A percentile compares a stretch with the other conserved stretches of the same genome.
phyloP scores from a whole-genome alignment of 2,888 invertebrate genomes.

The Phrixothrix hirtus region DNA sequence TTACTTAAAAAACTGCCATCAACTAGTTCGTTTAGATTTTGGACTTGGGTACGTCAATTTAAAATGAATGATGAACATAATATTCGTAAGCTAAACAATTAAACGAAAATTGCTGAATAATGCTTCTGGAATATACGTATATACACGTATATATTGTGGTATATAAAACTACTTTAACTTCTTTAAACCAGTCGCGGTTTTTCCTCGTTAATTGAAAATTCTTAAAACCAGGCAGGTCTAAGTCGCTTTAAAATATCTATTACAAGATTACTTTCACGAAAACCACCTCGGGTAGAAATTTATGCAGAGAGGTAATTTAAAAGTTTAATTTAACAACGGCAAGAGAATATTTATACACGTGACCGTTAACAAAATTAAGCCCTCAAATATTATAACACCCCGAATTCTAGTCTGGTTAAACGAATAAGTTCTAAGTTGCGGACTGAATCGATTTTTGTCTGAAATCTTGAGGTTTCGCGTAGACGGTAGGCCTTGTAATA shows the following conservation, averaged over 20 bases:
- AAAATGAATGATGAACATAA: slow-evolving; percentile 33
- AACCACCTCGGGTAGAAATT: background rate
- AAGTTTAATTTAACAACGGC: slow-evolving; percentile 5
- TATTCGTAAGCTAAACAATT: slow-evolving; percentile 20
- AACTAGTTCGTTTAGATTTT: slow-evolving; percentile 8
- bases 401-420: background rate
- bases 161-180: too few species aligned
- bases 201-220: slow-evolving; percentile 9
- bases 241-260: slow-evolving; percentile 2
- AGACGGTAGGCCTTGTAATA: slow-evolving; percentile 7
- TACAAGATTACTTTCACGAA: slow-evolving; percentile 3
- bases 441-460: slow-evolving; percentile 8
- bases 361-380: background rate
- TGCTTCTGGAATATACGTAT: background rate
- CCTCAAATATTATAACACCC: slow-evolving; percentile 1
- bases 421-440: too few species aligned
- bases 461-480: slow-evolving; percentile 5
- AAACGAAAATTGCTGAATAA: slow-evolving; percentile 9
- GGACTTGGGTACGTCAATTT: slow-evolving; percentile 27
- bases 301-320: slow-evolving; percentile 5
- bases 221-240: slow-evolving; percentile 2
- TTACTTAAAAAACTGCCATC: slow-evolving; percentile 24
- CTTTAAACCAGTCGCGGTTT: background rate
- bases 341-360: background rate
- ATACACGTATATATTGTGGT: background rate